Evolutionary conservation across 2,888 invertebrate genomes (phyloP), one percentile per base, ranked within the genome.

Genomic region (Drosophila maculinotata): DNA sequence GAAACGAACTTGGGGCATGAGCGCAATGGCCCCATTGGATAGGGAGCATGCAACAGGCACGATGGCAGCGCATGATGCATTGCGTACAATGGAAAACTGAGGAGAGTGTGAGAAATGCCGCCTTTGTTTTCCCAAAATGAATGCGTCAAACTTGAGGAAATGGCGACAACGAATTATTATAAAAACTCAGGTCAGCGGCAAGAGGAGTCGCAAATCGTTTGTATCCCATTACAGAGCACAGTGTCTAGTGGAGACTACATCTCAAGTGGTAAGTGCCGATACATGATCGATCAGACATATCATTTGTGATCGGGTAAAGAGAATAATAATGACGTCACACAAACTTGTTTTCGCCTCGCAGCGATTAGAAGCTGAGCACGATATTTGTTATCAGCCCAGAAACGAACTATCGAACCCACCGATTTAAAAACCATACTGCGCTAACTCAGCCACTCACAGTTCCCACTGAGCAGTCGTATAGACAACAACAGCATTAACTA

Each of bases 81-180:
- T 57, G 38, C 44, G 53, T 44, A 30, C 26, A 17, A 41, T 15
- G 51, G 30, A 33, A 48, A 54, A 26, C n/a, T 17, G 44, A 33
- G 56, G 20, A n/a, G 45, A 31, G 35, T 10, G 9, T 14, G 42
- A 12, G 20, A 42, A 47, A 14, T 6, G 9, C 12, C 5, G 69
- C 39, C 73, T 74, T 73, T 73, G 73, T 73, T 58, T 62, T 56
- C 28, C 52, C 38, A 33, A 52, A 44, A 54, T 39, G 33, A 58
- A 45, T 17, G 39, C 15, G 14, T 25, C 36, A 33, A 53, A 62
- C 42, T 58, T 60, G 33, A 25, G 57, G 49, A 57, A 66, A 65
- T 51, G 38, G 20, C 57, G 42, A 42, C 54, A 51, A 57, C 39
- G 26, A 49, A 17, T 64, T 69, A 39, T 48, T 73, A 73, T 73